Conservation (phyloP, 1,140 invertebrate species). For the Neodiprion lecontei region DNA sequence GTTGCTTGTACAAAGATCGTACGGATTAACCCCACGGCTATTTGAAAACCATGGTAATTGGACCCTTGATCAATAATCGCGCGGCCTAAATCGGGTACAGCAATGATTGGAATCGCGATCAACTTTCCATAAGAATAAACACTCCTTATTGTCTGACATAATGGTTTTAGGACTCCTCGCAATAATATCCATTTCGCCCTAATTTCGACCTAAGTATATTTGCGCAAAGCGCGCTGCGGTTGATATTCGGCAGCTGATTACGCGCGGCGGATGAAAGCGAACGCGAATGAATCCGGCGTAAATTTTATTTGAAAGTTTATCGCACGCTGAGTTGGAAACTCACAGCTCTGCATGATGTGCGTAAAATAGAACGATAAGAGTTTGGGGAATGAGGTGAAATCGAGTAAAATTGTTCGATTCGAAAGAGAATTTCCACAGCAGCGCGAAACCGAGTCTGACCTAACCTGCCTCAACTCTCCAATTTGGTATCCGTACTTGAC, state of each 20-base stretch:
- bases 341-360: background rate
- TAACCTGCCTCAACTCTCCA: background rate
- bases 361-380: background rate
- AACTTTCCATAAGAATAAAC: no score
- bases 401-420: background rate
- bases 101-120: no score
- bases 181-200: no score
- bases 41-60: no score
- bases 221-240: no score
- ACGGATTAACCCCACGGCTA: no score
- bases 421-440: background rate
- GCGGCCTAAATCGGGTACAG: no score
- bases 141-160: no score
- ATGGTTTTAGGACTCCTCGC: no score
- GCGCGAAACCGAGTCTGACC: background rate
- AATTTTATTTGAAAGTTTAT: slow-evolving; percentile 15
- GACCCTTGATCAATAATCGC: no score
- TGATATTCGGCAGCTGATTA: background rate
- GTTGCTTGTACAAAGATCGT: no score
- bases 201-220: no score
- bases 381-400: background rate
- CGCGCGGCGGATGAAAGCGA: slow-evolving; percentile 11
- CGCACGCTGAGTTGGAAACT: background rate
- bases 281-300: slow-evolving; percentile 45
- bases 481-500: background rate